A percentile compares a stretch with the other conserved stretches of the same genome.
These are phyloP conservation scores for Drosophila niveifrons DNA, from an alignment of 2,888 invertebrate genomes.

Conservation along the genomic window DNA sequence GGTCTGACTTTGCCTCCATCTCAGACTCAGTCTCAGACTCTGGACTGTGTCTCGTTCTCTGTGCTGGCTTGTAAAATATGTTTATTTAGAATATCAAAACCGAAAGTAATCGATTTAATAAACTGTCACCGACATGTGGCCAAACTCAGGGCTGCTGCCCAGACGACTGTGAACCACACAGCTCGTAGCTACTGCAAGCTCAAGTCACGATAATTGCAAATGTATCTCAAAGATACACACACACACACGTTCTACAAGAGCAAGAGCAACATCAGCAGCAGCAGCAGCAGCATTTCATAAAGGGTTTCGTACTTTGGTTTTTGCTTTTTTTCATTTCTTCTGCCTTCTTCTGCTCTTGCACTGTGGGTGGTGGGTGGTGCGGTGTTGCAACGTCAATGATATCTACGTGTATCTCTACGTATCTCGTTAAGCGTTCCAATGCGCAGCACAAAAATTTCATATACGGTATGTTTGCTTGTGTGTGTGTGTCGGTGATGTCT, in stretches of 20 bases:
- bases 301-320: constrained; percentile 54
- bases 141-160: constrained; percentile 34
- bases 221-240: constrained; percentile 77
- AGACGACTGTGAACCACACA: neutral
- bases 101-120: constrained; percentile 85
- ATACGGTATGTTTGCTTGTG: neutral
- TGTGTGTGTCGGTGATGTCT: constrained; percentile 23
- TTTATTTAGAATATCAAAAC: constrained; percentile 82
- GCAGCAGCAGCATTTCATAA: constrained; percentile 71
- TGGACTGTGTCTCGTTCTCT: neutral
- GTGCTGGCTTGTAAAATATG: constrained; percentile 63
- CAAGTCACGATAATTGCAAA: constrained; percentile 85
- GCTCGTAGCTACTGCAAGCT: constrained; percentile 65
- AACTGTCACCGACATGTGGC: constrained; percentile 84
- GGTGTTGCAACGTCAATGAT: constrained; percentile 72
- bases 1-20: constrained; percentile 32
- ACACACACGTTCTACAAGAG: constrained; percentile 43
- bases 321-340: constrained; percentile 22
- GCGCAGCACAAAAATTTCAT: constrained; percentile 54
- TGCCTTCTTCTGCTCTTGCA: constrained; percentile 11
- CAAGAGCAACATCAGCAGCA: constrained; percentile 16
- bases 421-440: constrained; percentile 80
- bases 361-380: constrained; percentile 29
- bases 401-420: constrained; percentile 72
- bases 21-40: neutral